Percentiles rank a stretch among this genome's conserved stretches.
phyloP scores from a whole-genome alignment of 2,888 invertebrate species.

The Caradrina clavipalpis region DNA sequence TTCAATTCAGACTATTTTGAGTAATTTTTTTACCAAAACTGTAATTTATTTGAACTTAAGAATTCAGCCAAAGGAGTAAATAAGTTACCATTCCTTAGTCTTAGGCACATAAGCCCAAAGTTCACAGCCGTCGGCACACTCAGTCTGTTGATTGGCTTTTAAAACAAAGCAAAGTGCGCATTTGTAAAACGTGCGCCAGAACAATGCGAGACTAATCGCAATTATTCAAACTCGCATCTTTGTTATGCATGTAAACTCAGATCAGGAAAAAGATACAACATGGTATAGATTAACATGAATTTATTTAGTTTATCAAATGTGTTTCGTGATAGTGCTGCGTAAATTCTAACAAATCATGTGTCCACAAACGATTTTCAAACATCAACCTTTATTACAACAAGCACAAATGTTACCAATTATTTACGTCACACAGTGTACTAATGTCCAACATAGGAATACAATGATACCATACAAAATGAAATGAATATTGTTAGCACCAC shows the following conservation, averaged over 20 bases:
- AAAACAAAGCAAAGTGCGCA: constrained; percentile 46
- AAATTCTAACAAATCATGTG: constrained; percentile 85
- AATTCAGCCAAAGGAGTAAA: background rate
- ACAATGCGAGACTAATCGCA: constrained; percentile 50
- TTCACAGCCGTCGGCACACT: constrained; percentile 20
- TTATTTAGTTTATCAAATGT: constrained; percentile 89
- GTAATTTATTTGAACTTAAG: too few species aligned
- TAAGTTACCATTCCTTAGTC: background rate
- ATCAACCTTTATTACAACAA: constrained; percentile 78
- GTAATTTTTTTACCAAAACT: too few species aligned
- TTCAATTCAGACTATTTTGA: background rate
- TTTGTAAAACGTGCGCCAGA: constrained; percentile 46
- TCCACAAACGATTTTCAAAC: constrained; percentile 80
- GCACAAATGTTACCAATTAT: constrained; percentile 69
- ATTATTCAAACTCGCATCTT: constrained; percentile 51
- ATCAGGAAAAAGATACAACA: constrained; percentile 65
- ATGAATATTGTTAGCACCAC: constrained; percentile 73
- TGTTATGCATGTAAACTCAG: constrained; percentile 27
- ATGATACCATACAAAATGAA: constrained; percentile 47
- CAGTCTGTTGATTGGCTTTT: constrained; percentile 1
- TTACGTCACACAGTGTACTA: constrained; percentile 48
- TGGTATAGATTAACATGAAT: constrained; percentile 86
- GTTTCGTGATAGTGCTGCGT: constrained; percentile 87
- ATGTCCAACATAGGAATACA: constrained; percentile 39
- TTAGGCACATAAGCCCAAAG: constrained; percentile 1